Conservation (phyloP, 2,113 vertebrate genomes). For the Orycteropus afer region DNA sequence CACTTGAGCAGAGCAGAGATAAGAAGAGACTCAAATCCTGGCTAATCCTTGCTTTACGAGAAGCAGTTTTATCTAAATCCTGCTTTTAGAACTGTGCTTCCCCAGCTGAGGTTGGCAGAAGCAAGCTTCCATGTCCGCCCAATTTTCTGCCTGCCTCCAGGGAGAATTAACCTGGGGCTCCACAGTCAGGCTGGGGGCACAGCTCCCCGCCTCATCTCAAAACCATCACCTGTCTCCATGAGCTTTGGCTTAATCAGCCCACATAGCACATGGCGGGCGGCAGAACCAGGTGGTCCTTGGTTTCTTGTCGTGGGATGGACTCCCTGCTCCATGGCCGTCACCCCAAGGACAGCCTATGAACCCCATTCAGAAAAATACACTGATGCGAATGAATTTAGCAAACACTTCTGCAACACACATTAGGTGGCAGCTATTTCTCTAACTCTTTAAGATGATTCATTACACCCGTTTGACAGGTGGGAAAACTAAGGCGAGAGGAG, state of each 20-base stretch:
- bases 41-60: constrained; percentile 85
- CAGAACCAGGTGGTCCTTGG: not conserved
- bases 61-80: constrained; percentile 87
- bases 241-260: accelerated
- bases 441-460: not conserved
- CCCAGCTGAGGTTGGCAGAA: constrained; percentile 65
- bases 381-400: not conserved
- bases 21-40: constrained; percentile 85
- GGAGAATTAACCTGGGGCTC: not conserved
- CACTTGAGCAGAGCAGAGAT: constrained; percentile 76
- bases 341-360: not conserved
- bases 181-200: not conserved
- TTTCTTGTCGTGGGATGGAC: not conserved
- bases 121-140: constrained; percentile 68
- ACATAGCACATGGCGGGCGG: not conserved
- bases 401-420: not conserved
- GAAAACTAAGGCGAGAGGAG: not conserved
- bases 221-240: accelerated
- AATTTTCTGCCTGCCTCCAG: constrained; percentile 70
- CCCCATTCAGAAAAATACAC: not conserved
- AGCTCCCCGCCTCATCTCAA: not conserved
- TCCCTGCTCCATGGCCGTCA: no score
- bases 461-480: not conserved
- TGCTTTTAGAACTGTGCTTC: constrained; percentile 77
- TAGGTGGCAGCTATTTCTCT: no score